Evolutionary conservation across 2,888 invertebrate species (phyloP), one percentile per base, ranked within the genome.

Genomic region (Lingula anatina): DNA sequence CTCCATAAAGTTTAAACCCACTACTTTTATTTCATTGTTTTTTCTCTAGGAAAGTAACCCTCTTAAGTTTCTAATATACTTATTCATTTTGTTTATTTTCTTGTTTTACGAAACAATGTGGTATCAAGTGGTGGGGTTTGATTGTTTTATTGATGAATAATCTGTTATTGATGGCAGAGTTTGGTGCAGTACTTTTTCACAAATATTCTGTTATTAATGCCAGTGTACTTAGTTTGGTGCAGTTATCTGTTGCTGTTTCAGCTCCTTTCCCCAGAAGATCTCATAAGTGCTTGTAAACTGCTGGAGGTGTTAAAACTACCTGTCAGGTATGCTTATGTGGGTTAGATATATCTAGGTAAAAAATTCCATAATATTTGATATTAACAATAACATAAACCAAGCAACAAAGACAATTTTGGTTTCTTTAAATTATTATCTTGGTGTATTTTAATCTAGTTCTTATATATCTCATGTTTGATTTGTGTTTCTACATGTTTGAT

Each of bases 101-200:
- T 99, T 0, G 79, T 99, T 46, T 99, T 99, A 0, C 96, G 97
- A 0, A 97, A 97, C 77, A 99, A 99, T 82, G n/a, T n/a, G n/a
- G n/a, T n/a, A n/a, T n/a, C n/a, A n/a, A n/a, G n/a, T n/a, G n/a
- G 82, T 97, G 60, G 78, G 96, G 40, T 87, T 90, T 78, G 95
- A 95, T 20, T 96, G 95, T 80, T n/a, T n/a, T n/a, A n/a, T n/a
- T n/a, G n/a, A n/a, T n/a, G n/a, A n/a, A n/a, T n/a, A n/a, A n/a
- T n/a, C n/a, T n/a, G n/a, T n/a, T n/a, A n/a, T n/a, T n/a, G n/a
- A n/a, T n/a, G n/a, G n/a, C n/a, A n/a, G n/a, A n/a, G n/a, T n/a
- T n/a, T n/a, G n/a, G n/a, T n/a, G n/a, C n/a, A n/a, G n/a, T n/a
- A n/a, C n/a, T n/a, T n/a, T n/a, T n/a, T n/a, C n/a, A n/a, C n/a